Evolutionary conservation across 2,113 vertebrate genomes (phyloP).

Genomic region (Anser brachyrhynchus): DNA sequence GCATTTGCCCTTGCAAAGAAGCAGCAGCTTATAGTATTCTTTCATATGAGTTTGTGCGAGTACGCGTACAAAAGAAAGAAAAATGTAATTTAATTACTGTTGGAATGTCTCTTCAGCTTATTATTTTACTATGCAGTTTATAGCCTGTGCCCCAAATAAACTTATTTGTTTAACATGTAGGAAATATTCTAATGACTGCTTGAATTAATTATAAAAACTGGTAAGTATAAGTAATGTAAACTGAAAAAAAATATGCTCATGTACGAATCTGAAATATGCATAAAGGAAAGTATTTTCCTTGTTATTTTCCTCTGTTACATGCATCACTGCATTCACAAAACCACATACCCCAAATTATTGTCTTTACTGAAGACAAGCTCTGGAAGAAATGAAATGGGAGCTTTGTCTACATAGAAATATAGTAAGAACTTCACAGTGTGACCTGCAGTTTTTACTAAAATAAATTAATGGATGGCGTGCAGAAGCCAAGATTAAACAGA

Average conservation of each 20-base stretch:
- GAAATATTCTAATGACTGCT: neutral
- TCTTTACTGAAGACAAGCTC: neutral
- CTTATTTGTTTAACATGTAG: neutral
- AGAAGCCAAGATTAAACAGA: conserved; percentile 63
- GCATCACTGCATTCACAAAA: neutral
- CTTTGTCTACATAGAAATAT: conserved; percentile 18
- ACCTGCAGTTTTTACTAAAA: conserved; percentile 52
- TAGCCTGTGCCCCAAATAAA: neutral
- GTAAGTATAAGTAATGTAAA: neutral
- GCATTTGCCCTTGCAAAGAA: neutral
- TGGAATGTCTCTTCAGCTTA: neutral
- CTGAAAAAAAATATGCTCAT: neutral
- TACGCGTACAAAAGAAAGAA: neutral
- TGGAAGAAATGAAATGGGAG: neutral
- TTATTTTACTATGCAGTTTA: neutral
- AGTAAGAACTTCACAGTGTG: conserved; percentile 48
- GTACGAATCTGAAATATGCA: neutral
- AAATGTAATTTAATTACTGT: neutral
- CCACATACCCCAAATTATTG: neutral
- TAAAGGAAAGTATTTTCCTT: conserved; percentile 10
- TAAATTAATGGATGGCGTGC: conserved; percentile 61
- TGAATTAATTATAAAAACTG: neutral
- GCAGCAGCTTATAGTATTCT: neutral
- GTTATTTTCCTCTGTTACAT: neutral
- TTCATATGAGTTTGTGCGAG: neutral